phyloP scores from a whole-genome alignment of 2,888 invertebrate species.

The Hybos culiciformis region DNA sequence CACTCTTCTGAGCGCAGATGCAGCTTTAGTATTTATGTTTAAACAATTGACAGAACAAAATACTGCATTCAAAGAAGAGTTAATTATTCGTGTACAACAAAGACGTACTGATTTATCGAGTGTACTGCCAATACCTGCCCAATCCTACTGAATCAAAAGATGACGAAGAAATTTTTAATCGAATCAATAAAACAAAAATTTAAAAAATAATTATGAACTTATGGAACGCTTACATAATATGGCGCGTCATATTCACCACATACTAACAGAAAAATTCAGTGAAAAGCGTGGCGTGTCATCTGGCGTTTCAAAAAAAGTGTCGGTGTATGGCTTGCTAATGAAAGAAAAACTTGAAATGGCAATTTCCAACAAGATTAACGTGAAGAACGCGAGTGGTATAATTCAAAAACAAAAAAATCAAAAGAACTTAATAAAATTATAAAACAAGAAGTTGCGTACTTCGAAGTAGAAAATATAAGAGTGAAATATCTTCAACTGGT shows the following conservation, averaged over 20 bases:
- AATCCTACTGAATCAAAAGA: not conserved
- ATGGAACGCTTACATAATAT: not conserved
- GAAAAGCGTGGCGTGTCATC: not conserved
- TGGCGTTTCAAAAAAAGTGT: not conserved
- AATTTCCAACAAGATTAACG: not conserved
- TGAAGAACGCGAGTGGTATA: not conserved
- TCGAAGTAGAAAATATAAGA: not conserved
- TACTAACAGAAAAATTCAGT: too few species aligned
- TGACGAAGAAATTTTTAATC: not conserved
- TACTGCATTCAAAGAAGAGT: not conserved
- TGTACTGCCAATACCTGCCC: not conserved
- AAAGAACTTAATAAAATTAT: not conserved
- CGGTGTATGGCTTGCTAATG: not conserved
- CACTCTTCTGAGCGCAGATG: not conserved
- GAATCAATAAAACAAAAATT: not conserved
- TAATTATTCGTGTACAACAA: not conserved
- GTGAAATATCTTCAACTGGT: not conserved
- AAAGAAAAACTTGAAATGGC: not conserved
- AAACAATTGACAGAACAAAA: not conserved
- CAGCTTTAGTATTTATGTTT: not conserved
- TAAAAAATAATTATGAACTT: not conserved
- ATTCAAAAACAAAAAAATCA: not conserved
- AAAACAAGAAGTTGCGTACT: slow-evolving; percentile 1
- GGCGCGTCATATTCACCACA: too few species aligned
- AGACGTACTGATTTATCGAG: not conserved